phyloP scores from a whole-genome alignment of 2,888 invertebrate genomes.

The Aplocera efformata region DNA sequence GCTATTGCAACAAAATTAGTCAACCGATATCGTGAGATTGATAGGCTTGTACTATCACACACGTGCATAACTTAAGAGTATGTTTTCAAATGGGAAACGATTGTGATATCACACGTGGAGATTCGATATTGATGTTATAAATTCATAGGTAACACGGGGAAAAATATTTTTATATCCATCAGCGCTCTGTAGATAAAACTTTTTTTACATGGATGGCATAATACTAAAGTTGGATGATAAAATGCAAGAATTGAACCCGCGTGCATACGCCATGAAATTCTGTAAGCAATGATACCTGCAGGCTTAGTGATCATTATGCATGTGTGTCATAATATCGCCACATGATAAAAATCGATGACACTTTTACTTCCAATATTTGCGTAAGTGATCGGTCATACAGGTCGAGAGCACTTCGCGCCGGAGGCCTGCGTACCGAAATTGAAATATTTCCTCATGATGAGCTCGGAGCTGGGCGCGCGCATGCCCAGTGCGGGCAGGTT shows the following conservation, averaged over 20 bases:
- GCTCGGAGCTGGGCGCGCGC: conserved; percentile 75
- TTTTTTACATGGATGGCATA: no score
- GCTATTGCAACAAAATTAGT: conserved; percentile 59
- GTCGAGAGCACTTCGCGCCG: conserved; percentile 27
- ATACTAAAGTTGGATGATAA: conserved; percentile 12
- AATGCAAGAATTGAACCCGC: conserved; percentile 1
- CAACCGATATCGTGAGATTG: conserved; percentile 30
- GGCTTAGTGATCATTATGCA: conserved; percentile 31
- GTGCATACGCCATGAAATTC: conserved; percentile 2
- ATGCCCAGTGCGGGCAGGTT: conserved; percentile 79
- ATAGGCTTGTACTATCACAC: conserved; percentile 48
- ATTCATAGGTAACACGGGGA: conserved; percentile 10
- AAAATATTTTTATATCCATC: no score
- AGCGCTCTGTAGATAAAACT: no score
- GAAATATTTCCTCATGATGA: conserved; percentile 81
- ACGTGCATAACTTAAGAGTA: conserved; percentile 40
- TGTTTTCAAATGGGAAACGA: conserved; percentile 9
- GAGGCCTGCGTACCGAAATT: conserved; percentile 71
- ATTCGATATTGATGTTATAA: not conserved
- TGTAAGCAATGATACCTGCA: conserved; percentile 8
- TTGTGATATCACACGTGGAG: conserved; percentile 5
- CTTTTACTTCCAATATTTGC: conserved; percentile 34
- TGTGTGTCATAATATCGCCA: conserved; percentile 60
- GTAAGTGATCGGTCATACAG: conserved; percentile 48
- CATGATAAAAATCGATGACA: conserved; percentile 51